Evolutionary conservation across 2,113 vertebrate genomes (phyloP), one percentile per base, ranked within the genome.

Genomic region (Syngnathus typhle): DNA sequence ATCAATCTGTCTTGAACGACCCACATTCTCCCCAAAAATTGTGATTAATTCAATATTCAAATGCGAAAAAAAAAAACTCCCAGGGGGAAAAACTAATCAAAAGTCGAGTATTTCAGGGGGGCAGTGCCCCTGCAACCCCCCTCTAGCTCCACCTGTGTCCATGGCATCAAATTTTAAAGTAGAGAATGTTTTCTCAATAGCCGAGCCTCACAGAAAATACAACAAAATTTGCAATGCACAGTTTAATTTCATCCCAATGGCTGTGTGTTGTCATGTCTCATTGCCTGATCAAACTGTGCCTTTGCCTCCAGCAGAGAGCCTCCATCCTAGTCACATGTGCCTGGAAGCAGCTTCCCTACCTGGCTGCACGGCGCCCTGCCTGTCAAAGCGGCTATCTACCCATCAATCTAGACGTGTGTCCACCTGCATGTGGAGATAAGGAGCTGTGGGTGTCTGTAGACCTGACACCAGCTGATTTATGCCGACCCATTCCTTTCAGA

Each of bases 401-500:
- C 66, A 81, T 87, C 88, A 84, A 89, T 89, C 88, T 87, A 77
- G 64, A 79, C 84, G 81, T 67, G 75, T 79, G 86, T 85, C 84
- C 71, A 79, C 83, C 88, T 89, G 88, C 58, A 71, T 66, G 76
- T 61, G 68, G 74, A 37, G 88, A 89, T 89, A 89, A 89, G 87
- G 75, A 86, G 83, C 85, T 54, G 66, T 67, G 84, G 82, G 88
- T 85, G 88, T 85, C 83, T 88, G 85, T 79, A 78, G 80, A 70
- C 70, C 79, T 84, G 87, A 89, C 84, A 88, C 79, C 70, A 43
- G 69, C 84, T 87, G 83, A 87, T 88, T 87, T 87, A 88, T 85
- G 76, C 84, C 60, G 67, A 75, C 85, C 74, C 76, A 77, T 67
- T 82, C 82, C 83, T 82, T 81, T 85, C 60, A 81, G 88, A 85